phyloP scores from a whole-genome alignment of 2,797 vertebrate species.

The Cephalopachus bancanus region DNA sequence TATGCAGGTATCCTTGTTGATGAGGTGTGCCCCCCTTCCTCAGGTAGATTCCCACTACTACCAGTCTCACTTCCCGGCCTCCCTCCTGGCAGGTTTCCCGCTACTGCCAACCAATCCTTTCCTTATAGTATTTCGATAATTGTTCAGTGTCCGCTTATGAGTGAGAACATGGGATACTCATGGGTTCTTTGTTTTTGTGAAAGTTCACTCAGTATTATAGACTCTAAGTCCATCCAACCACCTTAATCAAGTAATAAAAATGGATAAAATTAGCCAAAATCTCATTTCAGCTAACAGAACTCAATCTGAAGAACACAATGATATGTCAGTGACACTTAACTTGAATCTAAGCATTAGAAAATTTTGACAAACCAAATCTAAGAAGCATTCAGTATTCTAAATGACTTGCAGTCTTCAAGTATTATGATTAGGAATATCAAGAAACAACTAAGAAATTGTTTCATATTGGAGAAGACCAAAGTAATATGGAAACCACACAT shows the following conservation, averaged over 20 bases:
- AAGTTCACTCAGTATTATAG: too few relatives aligned
- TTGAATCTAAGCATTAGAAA: not conserved
- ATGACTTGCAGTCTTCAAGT: not conserved
- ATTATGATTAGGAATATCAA: not conserved
- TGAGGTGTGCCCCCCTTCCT: too few relatives aligned
- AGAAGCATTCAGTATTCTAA: not conserved
- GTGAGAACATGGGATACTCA: too few relatives aligned
- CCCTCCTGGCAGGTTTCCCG: too few relatives aligned
- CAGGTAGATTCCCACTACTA: too few relatives aligned
- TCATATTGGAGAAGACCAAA: not conserved
- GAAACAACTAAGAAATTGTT: not conserved
- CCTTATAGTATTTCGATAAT: too few relatives aligned
- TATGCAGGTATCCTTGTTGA: too few relatives aligned
- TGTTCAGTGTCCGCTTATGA: too few relatives aligned
- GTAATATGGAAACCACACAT: not conserved
- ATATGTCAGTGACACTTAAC: not conserved
- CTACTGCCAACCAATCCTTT: too few relatives aligned
- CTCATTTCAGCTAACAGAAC: not conserved
- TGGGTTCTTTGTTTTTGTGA: too few relatives aligned
- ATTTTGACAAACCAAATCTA: not conserved
- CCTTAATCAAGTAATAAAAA: not conserved
- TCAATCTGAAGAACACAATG: not conserved
- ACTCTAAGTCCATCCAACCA: not conserved
- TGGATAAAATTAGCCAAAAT: not conserved
- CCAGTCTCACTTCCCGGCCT: too few relatives aligned